Conservation (phyloP, 2,888 invertebrate species). For the Ariolimax columbianus region DNA sequence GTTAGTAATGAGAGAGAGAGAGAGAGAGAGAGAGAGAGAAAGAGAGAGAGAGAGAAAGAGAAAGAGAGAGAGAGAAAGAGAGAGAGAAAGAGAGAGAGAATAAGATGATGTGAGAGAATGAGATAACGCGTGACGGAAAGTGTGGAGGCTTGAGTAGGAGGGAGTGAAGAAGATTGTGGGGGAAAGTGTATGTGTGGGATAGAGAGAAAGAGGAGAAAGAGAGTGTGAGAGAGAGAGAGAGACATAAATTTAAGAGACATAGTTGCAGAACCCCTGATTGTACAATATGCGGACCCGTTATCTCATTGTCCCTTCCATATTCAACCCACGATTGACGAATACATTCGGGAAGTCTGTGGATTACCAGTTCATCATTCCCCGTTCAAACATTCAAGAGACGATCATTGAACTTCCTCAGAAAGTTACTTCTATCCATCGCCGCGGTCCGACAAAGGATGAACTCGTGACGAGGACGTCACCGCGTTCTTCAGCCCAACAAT, state of each 20-base stretch:
- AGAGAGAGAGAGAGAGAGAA: constrained; percentile 23
- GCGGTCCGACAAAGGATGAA: too few species aligned
- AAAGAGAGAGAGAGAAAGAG: neutral
- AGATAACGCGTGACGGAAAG: constrained; percentile 18
- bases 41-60: constrained; percentile 24
- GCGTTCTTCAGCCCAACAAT: too few species aligned
- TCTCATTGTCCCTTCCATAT: too few species aligned
- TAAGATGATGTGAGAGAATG: constrained; percentile 7
- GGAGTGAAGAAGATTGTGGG: neutral
- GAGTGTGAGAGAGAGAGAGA: neutral
- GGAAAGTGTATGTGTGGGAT: constrained; percentile 4
- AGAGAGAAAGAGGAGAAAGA: neutral
- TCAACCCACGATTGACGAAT: too few species aligned
- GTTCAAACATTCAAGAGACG: too few species aligned
- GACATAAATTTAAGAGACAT: neutral
- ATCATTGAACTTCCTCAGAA: too few species aligned
- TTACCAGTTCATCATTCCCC: too few species aligned
- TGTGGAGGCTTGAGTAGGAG: neutral
- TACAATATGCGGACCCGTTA: too few species aligned
- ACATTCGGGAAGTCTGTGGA: too few species aligned
- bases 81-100: constrained; percentile 13
- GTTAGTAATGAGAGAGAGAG: neutral
- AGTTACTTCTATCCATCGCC: too few species aligned
- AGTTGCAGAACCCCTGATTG: too few species aligned
- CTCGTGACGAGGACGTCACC: too few species aligned